Evolutionary conservation across 1,140 invertebrate genomes (phyloP), one percentile per base, ranked within the genome.

Genomic region (Drosophila pallidifrons): DNA sequence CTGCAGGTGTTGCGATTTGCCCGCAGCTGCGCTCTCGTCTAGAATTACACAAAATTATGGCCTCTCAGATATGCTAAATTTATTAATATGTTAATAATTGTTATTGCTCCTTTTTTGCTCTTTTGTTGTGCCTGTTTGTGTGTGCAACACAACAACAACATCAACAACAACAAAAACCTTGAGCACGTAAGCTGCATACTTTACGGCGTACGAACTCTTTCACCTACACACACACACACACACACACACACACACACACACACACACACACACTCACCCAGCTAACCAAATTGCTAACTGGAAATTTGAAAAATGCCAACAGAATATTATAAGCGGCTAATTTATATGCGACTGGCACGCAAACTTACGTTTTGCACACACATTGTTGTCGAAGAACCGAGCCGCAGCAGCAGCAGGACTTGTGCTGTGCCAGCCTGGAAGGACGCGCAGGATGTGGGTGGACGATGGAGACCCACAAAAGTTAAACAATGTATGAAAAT

Each of bases 41-140:
- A 81, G 69, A 85, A 89, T 89, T 89, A 89, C 85, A 85, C 72
- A 74, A 89, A 89, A 89, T 89, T 89, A 89, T 89, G 78, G 86
- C 86, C 85, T 74, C 66, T 89, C 85, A 89, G 82, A 81, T 89
- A 89, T 89, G 81, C 81, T 89, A 81, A 89, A 89, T 89, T 89
- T 89, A 89, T 89, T 89, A 89, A 89, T 89, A 89, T 89, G 85
- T 89, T 89, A 89, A 89, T 89, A 89, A 89, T 89, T 89, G 85
- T 90, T 77, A 63, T 63, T 58, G 43, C 67, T 80, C 60, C 15
- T 38, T 16, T 68, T 74, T 68, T 74, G 51, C 8, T 49, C 13
- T 38, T 58, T 64, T 60, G 25, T 43, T 46, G 52, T 57, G 63
- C 54, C 46, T 67, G 71, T 8, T 32, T 32, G 32, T 8, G 5